Evolutionary conservation across 1,140 invertebrate species (phyloP).

Genomic region (Bombus fervidus): DNA sequence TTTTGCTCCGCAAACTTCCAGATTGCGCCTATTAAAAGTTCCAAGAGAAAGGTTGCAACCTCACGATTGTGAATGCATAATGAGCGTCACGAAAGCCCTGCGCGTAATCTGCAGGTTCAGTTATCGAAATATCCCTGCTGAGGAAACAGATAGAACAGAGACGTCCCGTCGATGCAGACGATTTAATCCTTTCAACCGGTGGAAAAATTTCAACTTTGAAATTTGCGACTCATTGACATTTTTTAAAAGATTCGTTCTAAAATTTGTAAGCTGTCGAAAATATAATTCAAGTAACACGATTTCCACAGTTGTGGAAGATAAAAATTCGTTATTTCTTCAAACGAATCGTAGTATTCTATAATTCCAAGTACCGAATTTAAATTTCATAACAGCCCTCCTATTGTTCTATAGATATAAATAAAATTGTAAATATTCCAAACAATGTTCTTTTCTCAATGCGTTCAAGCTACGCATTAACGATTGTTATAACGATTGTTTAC

Average conservation of each 20-base stretch:
- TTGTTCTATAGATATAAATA: not conserved
- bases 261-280: not conserved
- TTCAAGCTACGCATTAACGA: too few relatives aligned
- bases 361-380: too few relatives aligned
- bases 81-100: not conserved
- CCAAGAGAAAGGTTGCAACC: not conserved
- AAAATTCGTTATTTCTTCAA: not conserved
- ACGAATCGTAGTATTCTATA: too few relatives aligned
- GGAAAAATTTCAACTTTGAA: not conserved
- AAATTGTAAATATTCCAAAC: not conserved
- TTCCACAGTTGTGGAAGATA: not conserved
- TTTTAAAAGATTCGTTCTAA: not conserved
- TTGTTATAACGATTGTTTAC: too few relatives aligned
- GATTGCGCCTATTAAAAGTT: constrained; percentile 45
- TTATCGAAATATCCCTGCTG: not conserved
- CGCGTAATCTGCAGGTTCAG: not conserved
- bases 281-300: not conserved
- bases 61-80: constrained; percentile 30
- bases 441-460: not conserved
- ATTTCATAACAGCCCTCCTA: not conserved
- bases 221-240: not conserved
- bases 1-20: not conserved
- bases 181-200: too few relatives aligned
- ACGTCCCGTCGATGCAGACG: not conserved
- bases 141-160: not conserved